Base-by-base conservation (phyloP, 2,888 invertebrate species). In the Sturmia bella region DNA sequence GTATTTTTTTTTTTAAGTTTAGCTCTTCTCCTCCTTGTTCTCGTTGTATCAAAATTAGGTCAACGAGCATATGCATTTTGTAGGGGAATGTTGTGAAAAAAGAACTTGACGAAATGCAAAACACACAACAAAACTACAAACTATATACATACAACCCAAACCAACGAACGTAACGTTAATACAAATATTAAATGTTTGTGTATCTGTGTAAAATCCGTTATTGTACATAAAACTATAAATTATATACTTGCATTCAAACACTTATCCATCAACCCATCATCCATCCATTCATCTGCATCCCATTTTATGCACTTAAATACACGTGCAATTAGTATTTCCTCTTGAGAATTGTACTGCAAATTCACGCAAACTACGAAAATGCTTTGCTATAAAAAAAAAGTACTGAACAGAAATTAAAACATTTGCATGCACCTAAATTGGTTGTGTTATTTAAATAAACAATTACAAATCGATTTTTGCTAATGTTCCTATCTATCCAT, bases 31-130 rank as follows among this genome's bases (percentile, higher is more conserved):
- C 43, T 54, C 27, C 24, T 56, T 57, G 41, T 50, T 50, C 15
- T 45, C 19, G 56, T 81, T 77, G 50, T 52, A 63, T 15, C 41
- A 64, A 83, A 83, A 83, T 83, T 83, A 73, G 83, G 83, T 80
- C 83, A 83, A 80, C 76, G 64, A 80, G 79, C 75, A 80, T 63
- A 79, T 83, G 61, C 68, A 81, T 61, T 69, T 57, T 45, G 74
- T 48, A 48, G 77, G 75, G 57, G 63, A 70, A 70, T 57, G 32
- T 41, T 50, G 21, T 17, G 32, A 41, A 21, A 41, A 15, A 39
- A 52, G 56, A 43, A 63, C 19, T 52, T 50, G 45, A 27, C 21
- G 24, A 63, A 64, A 19, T 24, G 13, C 19, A 2, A 61, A 13
- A 3, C 6, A 27, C 27, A 64, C 9, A 50, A 54, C 57, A 27